These are phyloP conservation scores for Steatocranus sp. DNA, from an alignment of 2,797 vertebrate genomes.

Conservation along the genomic window DNA sequence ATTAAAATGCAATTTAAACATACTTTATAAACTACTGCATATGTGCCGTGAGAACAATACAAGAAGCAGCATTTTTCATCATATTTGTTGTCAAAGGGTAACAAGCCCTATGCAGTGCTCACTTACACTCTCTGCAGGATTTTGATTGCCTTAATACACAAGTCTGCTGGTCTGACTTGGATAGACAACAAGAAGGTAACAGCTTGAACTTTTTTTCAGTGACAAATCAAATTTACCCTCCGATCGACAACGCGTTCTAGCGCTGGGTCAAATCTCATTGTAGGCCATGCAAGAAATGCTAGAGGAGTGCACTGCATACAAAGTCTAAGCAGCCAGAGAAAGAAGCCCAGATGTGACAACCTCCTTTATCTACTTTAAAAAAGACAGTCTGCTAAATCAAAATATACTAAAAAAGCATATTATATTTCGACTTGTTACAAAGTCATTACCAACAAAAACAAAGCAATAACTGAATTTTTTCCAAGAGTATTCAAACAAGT, in stretches of 20 bases:
- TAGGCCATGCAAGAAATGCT: not conserved
- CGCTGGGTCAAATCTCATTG: not conserved
- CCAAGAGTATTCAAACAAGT: not conserved
- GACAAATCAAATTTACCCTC: not conserved
- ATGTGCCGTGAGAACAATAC: not conserved
- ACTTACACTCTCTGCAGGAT: not conserved
- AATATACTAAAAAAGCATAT: not conserved
- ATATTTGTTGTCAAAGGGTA: not conserved
- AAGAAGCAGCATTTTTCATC: not conserved
- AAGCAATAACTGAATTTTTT: not conserved
- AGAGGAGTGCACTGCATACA: not conserved
- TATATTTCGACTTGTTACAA: not conserved
- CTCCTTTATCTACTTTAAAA: not conserved
- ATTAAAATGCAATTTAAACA: not conserved
- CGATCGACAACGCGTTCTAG: not conserved
- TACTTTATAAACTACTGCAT: not conserved
- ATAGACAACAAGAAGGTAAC: constrained; percentile 10
- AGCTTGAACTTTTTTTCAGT: constrained; percentile 24
- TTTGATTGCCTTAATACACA: constrained; percentile 9
- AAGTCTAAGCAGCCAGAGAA: not conserved
- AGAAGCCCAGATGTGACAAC: not conserved
- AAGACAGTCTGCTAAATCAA: not conserved
- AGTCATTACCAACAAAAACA: not conserved
- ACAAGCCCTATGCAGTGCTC: not conserved
- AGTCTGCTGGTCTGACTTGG: not conserved